Evolutionary conservation across 92 coral and sea anemone genomes (phyloP).

Genomic region (Porites cylindrica): DNA sequence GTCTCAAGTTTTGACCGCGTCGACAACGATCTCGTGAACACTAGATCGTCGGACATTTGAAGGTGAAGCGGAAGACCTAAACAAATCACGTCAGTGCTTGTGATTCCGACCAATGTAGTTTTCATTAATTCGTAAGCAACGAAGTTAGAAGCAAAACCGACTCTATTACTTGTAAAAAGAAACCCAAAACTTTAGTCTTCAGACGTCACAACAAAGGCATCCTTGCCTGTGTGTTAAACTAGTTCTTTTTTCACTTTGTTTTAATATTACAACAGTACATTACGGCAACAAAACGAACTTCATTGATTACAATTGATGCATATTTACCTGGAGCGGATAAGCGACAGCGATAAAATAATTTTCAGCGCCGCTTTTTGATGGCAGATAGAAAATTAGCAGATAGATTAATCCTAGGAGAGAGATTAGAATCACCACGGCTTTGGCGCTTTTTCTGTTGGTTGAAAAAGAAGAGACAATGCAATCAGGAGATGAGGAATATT

Average conservation of each 20-base stretch:
- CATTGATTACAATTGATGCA: not conserved
- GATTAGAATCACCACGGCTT: constrained; percentile 75
- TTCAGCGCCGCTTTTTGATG: constrained; percentile 58
- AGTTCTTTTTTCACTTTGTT: not conserved
- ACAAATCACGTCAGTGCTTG: too few relatives aligned
- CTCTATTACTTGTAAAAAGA: too few relatives aligned
- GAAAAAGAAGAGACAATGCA: not conserved
- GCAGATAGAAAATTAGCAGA: constrained; percentile 73
- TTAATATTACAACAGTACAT: too few relatives aligned
- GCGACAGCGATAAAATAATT: constrained; percentile 65
- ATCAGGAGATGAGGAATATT: not conserved
- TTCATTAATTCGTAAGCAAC: too few relatives aligned
- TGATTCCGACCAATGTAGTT: too few relatives aligned
- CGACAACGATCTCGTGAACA: too few relatives aligned
- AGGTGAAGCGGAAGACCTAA: too few relatives aligned
- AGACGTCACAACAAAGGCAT: not conserved
- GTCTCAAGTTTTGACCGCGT: too few relatives aligned
- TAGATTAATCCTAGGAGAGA: constrained; percentile 78
- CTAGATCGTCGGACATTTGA: too few relatives aligned
- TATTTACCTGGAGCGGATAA: constrained; percentile 89
- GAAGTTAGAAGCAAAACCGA: too few relatives aligned
- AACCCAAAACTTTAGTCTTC: not conserved
- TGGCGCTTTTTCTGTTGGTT: constrained; percentile 69
- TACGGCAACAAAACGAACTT: not conserved
- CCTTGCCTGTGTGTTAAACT: not conserved